Conservation (phyloP, 1,140 invertebrate species). For the Bombus impatiens region DNA sequence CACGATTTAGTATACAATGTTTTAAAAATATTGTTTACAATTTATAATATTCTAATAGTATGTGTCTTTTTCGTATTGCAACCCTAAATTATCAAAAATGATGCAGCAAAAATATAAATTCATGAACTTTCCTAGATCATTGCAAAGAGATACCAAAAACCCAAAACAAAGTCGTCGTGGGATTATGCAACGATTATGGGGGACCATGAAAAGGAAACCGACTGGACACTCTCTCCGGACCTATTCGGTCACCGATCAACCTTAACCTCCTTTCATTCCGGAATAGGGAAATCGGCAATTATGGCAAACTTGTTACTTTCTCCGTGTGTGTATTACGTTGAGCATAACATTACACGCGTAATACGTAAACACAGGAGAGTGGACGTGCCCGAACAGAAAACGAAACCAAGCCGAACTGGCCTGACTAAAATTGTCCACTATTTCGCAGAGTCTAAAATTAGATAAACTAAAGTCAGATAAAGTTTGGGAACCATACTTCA, state of each 20-base stretch:
- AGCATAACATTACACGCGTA: background rate
- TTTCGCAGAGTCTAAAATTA: too few relatives aligned
- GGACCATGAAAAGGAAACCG: conserved; percentile 18
- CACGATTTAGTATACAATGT: too few relatives aligned
- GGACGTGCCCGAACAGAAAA: background rate
- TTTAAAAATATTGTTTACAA: too few relatives aligned
- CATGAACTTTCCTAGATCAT: too few relatives aligned
- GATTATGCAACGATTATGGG: background rate
- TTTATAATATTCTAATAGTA: too few relatives aligned
- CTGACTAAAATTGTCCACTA: background rate
- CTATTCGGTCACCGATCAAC: conserved; percentile 57
- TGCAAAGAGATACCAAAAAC: too few relatives aligned
- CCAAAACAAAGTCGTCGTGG: background rate
- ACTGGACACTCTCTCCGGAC: conserved; percentile 6
- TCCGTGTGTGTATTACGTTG: conserved; percentile 13
- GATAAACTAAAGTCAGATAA: too few relatives aligned
- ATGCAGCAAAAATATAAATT: too few relatives aligned
- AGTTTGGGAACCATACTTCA: too few relatives aligned
- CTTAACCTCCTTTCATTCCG: conserved; percentile 56
- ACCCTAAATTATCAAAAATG: too few relatives aligned
- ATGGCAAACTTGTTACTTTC: conserved; percentile 59
- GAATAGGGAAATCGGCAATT: conserved; percentile 59
- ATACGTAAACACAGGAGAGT: background rate
- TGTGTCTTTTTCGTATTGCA: too few relatives aligned
- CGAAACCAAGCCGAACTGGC: background rate